Base-by-base conservation (phyloP, 2,113 vertebrate species). In the Petroica traversi region DNA sequence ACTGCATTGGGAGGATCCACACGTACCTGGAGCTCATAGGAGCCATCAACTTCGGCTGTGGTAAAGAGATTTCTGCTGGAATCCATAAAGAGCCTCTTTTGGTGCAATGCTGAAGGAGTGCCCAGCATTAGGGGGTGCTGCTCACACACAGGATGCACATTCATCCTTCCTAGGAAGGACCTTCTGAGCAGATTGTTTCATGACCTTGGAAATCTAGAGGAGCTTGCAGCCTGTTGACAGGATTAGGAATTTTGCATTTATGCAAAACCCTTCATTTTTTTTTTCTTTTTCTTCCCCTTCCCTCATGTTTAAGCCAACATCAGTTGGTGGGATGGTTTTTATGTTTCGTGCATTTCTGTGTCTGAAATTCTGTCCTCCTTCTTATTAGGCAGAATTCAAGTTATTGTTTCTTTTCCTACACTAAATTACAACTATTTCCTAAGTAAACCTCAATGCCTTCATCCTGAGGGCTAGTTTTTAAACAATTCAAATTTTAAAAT, bases 1-100 rank as follows among this genome's bases (percentile, higher is more conserved):
- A 99, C 98, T 99, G 99, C 96, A 99, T 99, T 45, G 99, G 99
- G 62, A 98, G 99, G 61, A 99, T 99, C 94, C 99, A 99, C 98
- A 99, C 99, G 0, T 99, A 99, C 98, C 94, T 99, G 97, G 99
- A 99, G 78, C 98, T 99, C 72, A 98, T 99, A 45, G 99, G 99
- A 83, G 99, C 99, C 11, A 99, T 99, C 96, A 99, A 99, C 98
- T 99, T 99, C 34, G 98, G 98, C 97, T 99, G 99, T 93, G 99
- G 99, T 99, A 98, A 98, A 87, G 93, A 33, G 3, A 11, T 7
- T 80, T 57, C n/a, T 57, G 22, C 24, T 24, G 9, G 9, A 20
- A 55, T 34, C 31, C 10, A 0, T 14, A 2, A 13, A 23, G 5
- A 41, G 31, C 48, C 40, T 64, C 0, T 43, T 29, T 6, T 71